Evolutionary conservation across 2,888 invertebrate genomes (phyloP).

Genomic region (Drosophila neonasuta): DNA sequence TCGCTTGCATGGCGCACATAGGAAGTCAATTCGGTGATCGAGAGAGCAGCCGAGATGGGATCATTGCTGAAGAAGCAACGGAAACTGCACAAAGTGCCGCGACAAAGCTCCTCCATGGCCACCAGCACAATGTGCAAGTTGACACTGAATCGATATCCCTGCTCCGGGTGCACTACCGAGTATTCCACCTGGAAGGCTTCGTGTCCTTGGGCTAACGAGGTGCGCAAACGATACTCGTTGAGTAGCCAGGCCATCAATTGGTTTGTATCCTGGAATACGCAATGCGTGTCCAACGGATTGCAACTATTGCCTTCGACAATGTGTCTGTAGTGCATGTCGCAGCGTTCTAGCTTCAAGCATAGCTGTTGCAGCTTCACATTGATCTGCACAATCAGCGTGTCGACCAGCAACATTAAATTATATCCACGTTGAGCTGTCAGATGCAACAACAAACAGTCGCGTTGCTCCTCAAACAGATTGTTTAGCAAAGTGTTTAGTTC

Average conservation of each 20-base stretch:
- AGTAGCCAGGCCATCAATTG: constrained; percentile 1
- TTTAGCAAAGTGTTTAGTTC: neutral
- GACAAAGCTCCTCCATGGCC: constrained; percentile 38
- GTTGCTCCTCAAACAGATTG: neutral
- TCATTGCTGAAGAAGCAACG: constrained; percentile 44
- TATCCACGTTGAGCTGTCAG: neutral
- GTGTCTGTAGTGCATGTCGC: neutral
- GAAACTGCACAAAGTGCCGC: constrained; percentile 21
- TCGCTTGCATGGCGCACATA: neutral
- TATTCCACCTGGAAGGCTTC: neutral
- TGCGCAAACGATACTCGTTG: neutral
- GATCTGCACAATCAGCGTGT: neutral
- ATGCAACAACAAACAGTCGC: neutral
- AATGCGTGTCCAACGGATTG: neutral
- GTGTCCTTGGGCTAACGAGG: neutral
- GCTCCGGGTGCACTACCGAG: neutral
- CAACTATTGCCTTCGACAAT: neutral
- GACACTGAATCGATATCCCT: constrained; percentile 13
- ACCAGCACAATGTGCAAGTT: constrained; percentile 41
- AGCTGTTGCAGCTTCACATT: neutral
- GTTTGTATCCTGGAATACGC: neutral
- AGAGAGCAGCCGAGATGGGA: constrained; percentile 26
- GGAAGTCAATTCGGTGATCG: neutral
- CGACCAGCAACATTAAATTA: neutral
- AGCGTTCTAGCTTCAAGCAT: neutral